Evolutionary conservation across 2,888 invertebrate species (phyloP).

Genomic region (Scaptomyza caliginosa): DNA sequence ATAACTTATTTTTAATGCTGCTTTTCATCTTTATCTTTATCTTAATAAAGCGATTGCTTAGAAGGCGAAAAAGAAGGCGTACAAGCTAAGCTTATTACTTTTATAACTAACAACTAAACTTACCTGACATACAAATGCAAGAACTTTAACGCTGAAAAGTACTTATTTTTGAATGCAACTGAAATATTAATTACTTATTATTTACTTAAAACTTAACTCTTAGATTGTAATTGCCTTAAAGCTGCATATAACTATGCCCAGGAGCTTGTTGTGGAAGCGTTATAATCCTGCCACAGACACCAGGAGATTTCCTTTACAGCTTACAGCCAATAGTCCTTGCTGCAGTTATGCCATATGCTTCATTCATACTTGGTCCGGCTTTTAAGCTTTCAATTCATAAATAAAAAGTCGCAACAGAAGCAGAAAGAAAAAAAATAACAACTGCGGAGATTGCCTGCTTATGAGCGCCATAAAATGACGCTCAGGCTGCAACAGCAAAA

Average conservation of each 20-base stretch:
- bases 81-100: no score
- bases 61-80: no score
- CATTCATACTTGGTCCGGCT: slow-evolving; percentile 34
- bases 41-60: background rate
- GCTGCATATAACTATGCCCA: background rate
- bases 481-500: slow-evolving; percentile 19
- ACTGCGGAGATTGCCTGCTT: slow-evolving; percentile 43
- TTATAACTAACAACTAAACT: no score
- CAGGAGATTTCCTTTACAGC: slow-evolving; percentile 18
- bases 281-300: slow-evolving; percentile 30
- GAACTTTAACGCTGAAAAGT: no score
- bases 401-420: slow-evolving; percentile 38
- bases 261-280: background rate
- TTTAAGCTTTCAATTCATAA: slow-evolving; percentile 58
- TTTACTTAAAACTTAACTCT: background rate
- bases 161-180: no score
- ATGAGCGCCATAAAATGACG: slow-evolving; percentile 56
- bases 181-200: no score
- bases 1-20: background rate
- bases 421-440: slow-evolving; percentile 16
- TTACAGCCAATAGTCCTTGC: slow-evolving; percentile 29
- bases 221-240: background rate
- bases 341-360: slow-evolving; percentile 27
- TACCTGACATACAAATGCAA: no score
- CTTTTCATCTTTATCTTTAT: no score